Conservation (phyloP, 2,113 vertebrate genomes). For the Pseudopodoces humilis region DNA sequence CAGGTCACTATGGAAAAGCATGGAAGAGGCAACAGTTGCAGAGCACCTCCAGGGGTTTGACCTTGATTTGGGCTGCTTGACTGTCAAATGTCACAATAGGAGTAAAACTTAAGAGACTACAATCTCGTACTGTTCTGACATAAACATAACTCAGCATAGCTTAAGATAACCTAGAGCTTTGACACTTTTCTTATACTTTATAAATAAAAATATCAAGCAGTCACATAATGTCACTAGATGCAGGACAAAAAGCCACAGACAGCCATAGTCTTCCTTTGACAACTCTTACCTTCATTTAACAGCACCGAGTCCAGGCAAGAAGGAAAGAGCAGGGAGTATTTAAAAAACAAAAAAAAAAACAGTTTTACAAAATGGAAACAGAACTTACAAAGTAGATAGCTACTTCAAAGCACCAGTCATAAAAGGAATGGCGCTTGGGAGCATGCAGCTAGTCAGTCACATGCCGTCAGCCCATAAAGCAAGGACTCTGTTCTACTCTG, state of each 20-base stretch:
- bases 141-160: background rate
- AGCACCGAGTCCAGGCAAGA: background rate
- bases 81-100: background rate
- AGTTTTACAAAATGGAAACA: background rate
- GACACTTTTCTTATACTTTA: background rate
- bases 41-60: background rate
- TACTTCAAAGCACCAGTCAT: background rate
- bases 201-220: background rate
- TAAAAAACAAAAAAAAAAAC: too few species aligned
- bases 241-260: background rate
- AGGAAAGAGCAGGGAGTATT: background rate
- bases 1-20: background rate
- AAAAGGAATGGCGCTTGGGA: rapidly evolving
- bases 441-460: background rate
- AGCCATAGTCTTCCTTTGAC: background rate
- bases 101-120: background rate
- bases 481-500: background rate
- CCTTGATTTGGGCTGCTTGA: background rate
- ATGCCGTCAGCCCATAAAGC: background rate
- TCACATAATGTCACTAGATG: background rate
- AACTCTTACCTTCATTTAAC: background rate
- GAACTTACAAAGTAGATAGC: background rate
- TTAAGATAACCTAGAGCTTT: background rate
- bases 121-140: background rate
- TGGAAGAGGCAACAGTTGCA: background rate